Evolutionary conservation across 2,113 vertebrate species (phyloP).

Genomic region (Dendropsophus ebraccatus): DNA sequence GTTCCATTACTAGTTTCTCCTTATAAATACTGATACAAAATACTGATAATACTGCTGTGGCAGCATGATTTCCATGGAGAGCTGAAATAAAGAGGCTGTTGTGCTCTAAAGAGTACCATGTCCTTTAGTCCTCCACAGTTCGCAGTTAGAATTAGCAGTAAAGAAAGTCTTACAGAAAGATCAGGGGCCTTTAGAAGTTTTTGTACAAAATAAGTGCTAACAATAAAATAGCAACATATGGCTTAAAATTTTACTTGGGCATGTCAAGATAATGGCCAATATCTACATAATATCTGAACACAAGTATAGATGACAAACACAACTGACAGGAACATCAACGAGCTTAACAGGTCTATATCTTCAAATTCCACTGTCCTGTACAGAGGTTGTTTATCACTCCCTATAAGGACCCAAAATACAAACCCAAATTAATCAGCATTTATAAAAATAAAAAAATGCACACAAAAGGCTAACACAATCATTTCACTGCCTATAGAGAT

Average conservation of each 20-base stretch:
- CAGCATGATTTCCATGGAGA: too few species aligned
- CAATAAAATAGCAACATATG: background rate
- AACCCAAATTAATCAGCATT: too few species aligned
- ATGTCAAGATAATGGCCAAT: slow-evolving; percentile 28
- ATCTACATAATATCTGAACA: slow-evolving; percentile 14
- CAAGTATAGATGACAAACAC: slow-evolving; percentile 12
- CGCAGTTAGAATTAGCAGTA: background rate
- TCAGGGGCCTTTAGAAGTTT: background rate
- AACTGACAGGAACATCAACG: slow-evolving; percentile 1
- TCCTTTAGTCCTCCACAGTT: background rate
- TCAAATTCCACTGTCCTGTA: too few species aligned
- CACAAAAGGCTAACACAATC: too few species aligned
- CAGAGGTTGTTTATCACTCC: too few species aligned
- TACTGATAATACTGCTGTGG: too few species aligned
- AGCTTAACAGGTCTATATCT: too few species aligned
- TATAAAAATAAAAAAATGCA: too few species aligned
- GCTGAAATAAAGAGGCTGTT: background rate
- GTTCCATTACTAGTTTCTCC: too few species aligned
- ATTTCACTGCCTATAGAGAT: too few species aligned
- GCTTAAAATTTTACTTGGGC: slow-evolving; percentile 35
- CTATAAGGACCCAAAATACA: too few species aligned
- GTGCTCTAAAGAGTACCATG: background rate
- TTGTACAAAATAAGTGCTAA: background rate
- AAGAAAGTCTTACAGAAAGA: background rate
- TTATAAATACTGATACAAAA: too few species aligned